Conservation (phyloP, 2,888 invertebrate species). For the Xestia xanthographa region DNA sequence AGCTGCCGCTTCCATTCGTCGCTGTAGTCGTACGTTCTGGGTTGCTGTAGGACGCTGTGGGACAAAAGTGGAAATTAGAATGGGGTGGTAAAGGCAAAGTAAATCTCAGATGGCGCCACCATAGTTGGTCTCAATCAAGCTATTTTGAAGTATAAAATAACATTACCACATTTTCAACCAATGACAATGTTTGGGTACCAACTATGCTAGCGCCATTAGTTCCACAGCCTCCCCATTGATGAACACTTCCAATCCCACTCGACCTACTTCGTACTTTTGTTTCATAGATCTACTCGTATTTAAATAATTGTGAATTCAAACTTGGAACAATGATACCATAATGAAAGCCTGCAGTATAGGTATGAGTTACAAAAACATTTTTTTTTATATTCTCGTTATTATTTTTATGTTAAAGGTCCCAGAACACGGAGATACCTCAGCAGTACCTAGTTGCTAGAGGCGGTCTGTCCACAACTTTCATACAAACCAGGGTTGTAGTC, state of each 20-base stretch:
- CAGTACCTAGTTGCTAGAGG: neutral
- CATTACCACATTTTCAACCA: too few relatives aligned
- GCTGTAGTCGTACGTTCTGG: slow-evolving; percentile 81
- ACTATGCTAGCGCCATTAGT: too few relatives aligned
- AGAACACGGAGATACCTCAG: neutral
- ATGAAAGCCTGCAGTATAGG: neutral
- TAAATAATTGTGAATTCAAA: neutral
- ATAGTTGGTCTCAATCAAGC: too few relatives aligned
- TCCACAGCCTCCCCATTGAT: too few relatives aligned
- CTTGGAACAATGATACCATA: neutral
- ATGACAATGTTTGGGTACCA: too few relatives aligned
- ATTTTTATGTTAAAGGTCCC: neutral
- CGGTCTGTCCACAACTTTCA: neutral
- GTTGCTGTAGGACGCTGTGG: slow-evolving; percentile 84
- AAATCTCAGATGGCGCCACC: too few relatives aligned
- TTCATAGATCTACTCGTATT: neutral
- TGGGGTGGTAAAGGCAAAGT: too few relatives aligned
- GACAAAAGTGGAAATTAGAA: slow-evolving; percentile 2
- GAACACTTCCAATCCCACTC: neutral
- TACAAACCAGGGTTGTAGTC: neutral
- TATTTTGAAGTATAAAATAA: too few relatives aligned
- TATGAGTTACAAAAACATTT: neutral
- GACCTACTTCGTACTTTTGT: neutral
- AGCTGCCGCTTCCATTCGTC: slow-evolving; percentile 82
- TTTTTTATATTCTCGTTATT: neutral